A percentile compares a stretch with the other conserved stretches of the same genome.
These are phyloP conservation scores for Prolemur simus DNA, from an alignment of 2,113 vertebrate genomes.

Conservation along the genomic window DNA sequence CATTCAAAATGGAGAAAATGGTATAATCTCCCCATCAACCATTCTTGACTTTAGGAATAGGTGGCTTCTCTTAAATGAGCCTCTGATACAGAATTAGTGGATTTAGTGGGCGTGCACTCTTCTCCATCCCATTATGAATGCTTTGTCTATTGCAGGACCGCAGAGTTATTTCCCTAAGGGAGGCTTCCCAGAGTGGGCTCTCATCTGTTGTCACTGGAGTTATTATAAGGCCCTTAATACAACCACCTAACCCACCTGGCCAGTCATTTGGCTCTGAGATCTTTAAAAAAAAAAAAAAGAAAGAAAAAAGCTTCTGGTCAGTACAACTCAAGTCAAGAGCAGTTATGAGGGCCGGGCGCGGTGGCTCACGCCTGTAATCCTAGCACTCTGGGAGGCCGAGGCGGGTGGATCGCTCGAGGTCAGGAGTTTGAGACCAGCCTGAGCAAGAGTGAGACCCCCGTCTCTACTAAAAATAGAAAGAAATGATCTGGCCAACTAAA, in stretches of 20 bases:
- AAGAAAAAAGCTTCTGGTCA: not conserved
- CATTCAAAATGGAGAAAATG: conserved; percentile 14
- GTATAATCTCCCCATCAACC: not conserved
- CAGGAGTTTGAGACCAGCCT: no score
- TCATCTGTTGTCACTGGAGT: not conserved
- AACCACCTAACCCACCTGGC: not conserved
- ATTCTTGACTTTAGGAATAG: not conserved
- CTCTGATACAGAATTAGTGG: not conserved
- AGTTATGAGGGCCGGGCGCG: no score
- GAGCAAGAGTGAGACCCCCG: no score
- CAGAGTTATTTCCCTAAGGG: not conserved
- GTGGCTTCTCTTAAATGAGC: not conserved
- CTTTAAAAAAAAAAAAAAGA: not conserved
- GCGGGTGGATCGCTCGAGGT: no score
- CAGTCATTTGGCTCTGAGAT: not conserved
- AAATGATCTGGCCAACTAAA: no score
- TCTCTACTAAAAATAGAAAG: no score
- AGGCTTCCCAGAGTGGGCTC: not conserved
- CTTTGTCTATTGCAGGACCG: not conserved
- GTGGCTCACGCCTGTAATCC: no score
- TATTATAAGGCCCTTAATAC: not conserved
- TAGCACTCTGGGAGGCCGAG: no score
- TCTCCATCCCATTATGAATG: not conserved
- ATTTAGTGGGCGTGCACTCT: not conserved
- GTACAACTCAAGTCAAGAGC: not conserved